Base-by-base conservation (phyloP, 2,797 vertebrate species). In the Ctenopoma multispine region DNA sequence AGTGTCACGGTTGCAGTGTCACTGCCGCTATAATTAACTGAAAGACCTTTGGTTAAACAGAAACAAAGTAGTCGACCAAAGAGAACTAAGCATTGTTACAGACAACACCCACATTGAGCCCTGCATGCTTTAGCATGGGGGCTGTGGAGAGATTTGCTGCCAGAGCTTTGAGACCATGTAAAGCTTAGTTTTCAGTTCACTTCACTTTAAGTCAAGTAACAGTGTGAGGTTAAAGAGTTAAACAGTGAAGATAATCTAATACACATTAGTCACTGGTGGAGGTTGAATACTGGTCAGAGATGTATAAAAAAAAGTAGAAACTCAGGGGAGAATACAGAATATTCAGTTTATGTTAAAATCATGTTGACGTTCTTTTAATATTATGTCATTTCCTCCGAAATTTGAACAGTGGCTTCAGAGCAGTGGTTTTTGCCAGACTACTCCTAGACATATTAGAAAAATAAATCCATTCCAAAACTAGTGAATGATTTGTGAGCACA, bases 401-500 rank as follows among this genome's bases (percentile, higher is more conserved):
- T 54, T 70, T 70, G 18, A 80, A 49, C 21, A 60, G 41, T 41
- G 21, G 54, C 5, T 51, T 71, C n/a, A 51, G 20, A 44, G 63
- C 34, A 1, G 15, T 9, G 15, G 56, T n/a, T 7, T 61, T 34
- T 64, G 54, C 63, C 69, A 77, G 41, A 66, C 20, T 53, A 47
- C 61, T 84, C 57, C 23, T 61, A 34, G 48, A 80, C 17, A 62
- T 47, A 72, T 81, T 51, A 62, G 53, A 34, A 69, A 82, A 72
- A 69, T 81, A 86, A 72, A 71, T 31, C 72, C 23, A 20, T 69
- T 77, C 75, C 77, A 75, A 81, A 66, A 49, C 75, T 72, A 69
- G 86, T 89, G 57, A 92, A 90, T 91, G 75, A 91, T 89, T 90
- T 78, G 76, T 77, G 62, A 87, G 65, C 64, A 53, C 5, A 15